These are phyloP conservation scores for Manduca sexta DNA, from an alignment of 1,140 invertebrate species.

Conservation along the genomic window DNA sequence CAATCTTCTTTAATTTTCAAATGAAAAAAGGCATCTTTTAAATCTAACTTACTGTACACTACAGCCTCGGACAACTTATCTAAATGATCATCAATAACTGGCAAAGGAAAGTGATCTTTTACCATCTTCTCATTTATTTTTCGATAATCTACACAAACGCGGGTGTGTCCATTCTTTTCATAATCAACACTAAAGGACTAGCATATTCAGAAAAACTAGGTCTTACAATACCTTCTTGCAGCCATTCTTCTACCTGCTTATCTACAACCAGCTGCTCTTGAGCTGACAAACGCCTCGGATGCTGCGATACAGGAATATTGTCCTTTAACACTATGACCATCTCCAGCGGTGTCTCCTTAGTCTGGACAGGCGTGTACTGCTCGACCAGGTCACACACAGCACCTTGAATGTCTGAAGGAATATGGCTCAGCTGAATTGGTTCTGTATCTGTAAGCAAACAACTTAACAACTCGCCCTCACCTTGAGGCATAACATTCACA, in stretches of 20 bases:
- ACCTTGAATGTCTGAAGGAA: neutral
- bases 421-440: neutral
- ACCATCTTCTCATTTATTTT: neutral
- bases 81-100: constrained; percentile 1
- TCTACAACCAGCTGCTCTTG: neutral
- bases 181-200: too few relatives aligned
- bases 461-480: neutral
- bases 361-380: neutral
- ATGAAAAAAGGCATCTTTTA: neutral
- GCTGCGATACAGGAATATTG: too few relatives aligned
- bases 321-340: too few relatives aligned
- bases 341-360: too few relatives aligned
- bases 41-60: neutral
- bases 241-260: too few relatives aligned
- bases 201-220: too few relatives aligned
- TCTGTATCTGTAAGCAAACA: neutral
- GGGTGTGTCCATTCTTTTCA: neutral
- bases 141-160: neutral
- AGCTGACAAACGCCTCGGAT: too few relatives aligned
- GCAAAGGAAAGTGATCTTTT: neutral
- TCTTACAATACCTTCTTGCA: too few relatives aligned
- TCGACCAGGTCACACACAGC: neutral
- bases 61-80: neutral
- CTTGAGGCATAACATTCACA: neutral
- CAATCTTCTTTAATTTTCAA: neutral